Evolutionary conservation across 2,797 vertebrate species (phyloP).

Genomic region (Peromyscus attwateri): DNA sequence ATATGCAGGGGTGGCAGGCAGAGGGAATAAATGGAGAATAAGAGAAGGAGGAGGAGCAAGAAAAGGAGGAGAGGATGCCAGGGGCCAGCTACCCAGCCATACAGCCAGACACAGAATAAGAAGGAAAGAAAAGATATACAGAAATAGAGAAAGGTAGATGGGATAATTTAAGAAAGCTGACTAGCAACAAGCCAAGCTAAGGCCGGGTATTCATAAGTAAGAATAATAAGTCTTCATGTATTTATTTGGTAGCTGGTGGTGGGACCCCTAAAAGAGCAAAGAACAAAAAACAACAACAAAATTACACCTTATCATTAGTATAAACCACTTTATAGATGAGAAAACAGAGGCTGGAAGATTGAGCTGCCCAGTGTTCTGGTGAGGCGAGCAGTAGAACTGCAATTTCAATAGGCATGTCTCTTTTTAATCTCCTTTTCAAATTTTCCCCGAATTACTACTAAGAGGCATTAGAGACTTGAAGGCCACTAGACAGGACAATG

Average conservation of each 20-base stretch:
- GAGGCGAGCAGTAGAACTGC: background rate
- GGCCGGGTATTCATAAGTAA: background rate
- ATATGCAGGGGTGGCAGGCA: background rate
- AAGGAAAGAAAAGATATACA: background rate
- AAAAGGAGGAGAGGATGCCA: background rate
- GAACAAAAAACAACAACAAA: background rate
- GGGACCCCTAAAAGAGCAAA: background rate
- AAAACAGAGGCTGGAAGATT: background rate
- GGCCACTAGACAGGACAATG: background rate
- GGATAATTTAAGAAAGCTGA: background rate
- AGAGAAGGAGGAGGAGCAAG: background rate
- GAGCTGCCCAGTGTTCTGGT: background rate
- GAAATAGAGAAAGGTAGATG: background rate
- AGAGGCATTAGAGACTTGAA: background rate
- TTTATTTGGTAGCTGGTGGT: background rate
- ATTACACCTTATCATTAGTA: background rate
- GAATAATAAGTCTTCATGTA: background rate
- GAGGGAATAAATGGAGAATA: background rate
- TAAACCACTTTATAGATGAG: background rate
- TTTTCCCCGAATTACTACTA: background rate
- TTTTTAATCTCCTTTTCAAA: background rate
- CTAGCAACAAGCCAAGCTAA: background rate
- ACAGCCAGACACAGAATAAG: background rate
- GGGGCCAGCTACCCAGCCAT: background rate
- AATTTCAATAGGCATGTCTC: background rate